Evolutionary conservation across 1,140 invertebrate species (phyloP).

Genomic region (Pygmarrhopalites habei): DNA sequence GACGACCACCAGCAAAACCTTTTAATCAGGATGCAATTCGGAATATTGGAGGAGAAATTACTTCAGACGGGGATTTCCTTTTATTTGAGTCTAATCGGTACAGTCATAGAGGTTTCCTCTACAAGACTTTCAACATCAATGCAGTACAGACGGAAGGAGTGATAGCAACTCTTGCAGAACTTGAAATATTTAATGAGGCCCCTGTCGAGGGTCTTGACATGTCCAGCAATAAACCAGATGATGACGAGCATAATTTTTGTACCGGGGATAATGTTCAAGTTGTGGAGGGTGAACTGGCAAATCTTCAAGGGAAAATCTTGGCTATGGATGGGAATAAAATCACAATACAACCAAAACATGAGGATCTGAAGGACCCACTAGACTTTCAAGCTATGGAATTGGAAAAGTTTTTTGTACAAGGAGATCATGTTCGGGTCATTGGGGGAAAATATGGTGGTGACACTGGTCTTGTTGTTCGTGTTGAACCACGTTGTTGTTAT

Average conservation of each 20-base stretch:
- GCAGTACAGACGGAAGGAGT: conserved; percentile 88
- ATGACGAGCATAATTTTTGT: conserved; percentile 76
- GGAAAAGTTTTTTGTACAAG: conserved; percentile 88
- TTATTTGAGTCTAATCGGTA: conserved; percentile 96
- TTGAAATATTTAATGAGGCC: conserved; percentile 93
- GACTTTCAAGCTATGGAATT: conserved; percentile 89
- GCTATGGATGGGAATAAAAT: conserved; percentile 92
- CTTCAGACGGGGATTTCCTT: conserved; percentile 91
- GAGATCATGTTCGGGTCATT: conserved; percentile 94
- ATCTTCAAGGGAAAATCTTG: conserved; percentile 88
- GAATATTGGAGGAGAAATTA: conserved; percentile 90
- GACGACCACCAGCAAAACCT: conserved; percentile 77
- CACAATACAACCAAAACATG: conserved; percentile 93
- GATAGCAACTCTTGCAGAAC: conserved; percentile 86
- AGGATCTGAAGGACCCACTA: conserved; percentile 84
- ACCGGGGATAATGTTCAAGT: conserved; percentile 95
- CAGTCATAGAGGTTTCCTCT: conserved; percentile 86
- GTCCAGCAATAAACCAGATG: conserved; percentile 49
- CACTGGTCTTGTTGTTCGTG: conserved; percentile 90
- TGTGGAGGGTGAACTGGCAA: conserved; percentile 86
- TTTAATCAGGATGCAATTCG: conserved; percentile 92
- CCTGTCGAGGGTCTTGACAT: conserved; percentile 77
- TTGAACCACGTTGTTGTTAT: conserved; percentile 85
- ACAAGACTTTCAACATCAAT: conserved; percentile 90
- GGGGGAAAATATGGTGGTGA: conserved; percentile 93